Conservation (phyloP, 2,888 invertebrate genomes). For the Mesoligia furuncula region DNA sequence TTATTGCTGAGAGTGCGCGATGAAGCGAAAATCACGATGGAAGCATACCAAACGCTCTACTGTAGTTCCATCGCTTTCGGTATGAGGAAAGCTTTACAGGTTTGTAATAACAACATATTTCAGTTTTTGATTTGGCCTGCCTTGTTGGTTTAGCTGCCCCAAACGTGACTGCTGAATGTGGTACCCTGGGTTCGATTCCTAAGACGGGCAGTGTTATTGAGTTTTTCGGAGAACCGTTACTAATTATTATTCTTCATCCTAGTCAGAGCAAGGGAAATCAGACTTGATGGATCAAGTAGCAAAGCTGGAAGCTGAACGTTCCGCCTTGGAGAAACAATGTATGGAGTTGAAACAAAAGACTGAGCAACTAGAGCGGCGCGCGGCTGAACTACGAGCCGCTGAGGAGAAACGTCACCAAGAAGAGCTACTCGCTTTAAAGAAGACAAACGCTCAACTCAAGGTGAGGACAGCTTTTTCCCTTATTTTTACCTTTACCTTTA, state of each 20-base stretch:
- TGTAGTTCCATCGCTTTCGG: slow-evolving; percentile 99
- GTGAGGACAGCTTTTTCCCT: slow-evolving; percentile 74
- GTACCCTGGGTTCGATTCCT: not conserved
- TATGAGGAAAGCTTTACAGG: slow-evolving; percentile 98
- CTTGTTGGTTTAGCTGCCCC: not conserved
- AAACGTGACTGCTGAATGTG: not conserved
- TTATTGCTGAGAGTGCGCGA: slow-evolving; percentile 97
- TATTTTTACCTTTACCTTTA: no score
- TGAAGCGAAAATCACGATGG: slow-evolving; percentile 98
- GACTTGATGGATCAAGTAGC: slow-evolving; percentile 94
- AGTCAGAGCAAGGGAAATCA: slow-evolving; percentile 96
- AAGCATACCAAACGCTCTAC: slow-evolving; percentile 98
- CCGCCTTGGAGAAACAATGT: slow-evolving; percentile 91
- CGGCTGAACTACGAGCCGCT: slow-evolving; percentile 95
- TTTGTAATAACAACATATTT: slow-evolving; percentile 70
- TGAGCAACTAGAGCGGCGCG: slow-evolving; percentile 95
- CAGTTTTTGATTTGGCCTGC: not conserved
- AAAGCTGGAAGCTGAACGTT: slow-evolving; percentile 92
- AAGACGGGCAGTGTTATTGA: not conserved
- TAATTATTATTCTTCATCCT: not conserved
- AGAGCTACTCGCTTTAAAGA: slow-evolving; percentile 97
- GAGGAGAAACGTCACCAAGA: slow-evolving; percentile 98
- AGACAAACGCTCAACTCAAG: slow-evolving; percentile 98
- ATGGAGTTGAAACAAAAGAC: slow-evolving; percentile 91
- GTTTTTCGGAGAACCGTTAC: not conserved